phyloP scores from a whole-genome alignment of 2,888 invertebrate genomes.

The Microctonus hyperodae region DNA sequence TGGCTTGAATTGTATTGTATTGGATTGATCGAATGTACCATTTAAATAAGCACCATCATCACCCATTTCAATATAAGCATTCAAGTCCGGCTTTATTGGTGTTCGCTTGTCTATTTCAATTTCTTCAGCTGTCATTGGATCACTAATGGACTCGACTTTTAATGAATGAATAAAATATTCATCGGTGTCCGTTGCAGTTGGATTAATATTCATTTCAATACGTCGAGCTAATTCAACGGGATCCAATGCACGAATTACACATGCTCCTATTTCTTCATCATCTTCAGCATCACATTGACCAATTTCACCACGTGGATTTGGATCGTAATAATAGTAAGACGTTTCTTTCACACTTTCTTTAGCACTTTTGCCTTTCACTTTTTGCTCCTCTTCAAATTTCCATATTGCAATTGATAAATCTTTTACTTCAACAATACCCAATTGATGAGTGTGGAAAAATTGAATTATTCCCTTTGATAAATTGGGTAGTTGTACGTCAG shows the following conservation, averaged over 20 bases:
- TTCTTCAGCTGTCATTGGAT: slow-evolving; percentile 52
- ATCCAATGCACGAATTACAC: slow-evolving; percentile 57
- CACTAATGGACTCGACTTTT: slow-evolving; percentile 43
- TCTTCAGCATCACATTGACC: slow-evolving; percentile 31
- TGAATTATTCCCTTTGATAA: slow-evolving; percentile 55
- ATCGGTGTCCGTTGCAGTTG: slow-evolving; percentile 42
- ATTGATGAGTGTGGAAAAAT: slow-evolving; percentile 58
- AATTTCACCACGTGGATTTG: slow-evolving; percentile 55
- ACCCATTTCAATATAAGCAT: slow-evolving; percentile 59
- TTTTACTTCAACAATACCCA: slow-evolving; percentile 60
- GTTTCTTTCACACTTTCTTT: slow-evolving; percentile 37
- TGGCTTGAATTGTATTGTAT: slow-evolving; percentile 64
- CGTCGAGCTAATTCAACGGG: slow-evolving; percentile 55
- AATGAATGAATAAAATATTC: slow-evolving; percentile 52
- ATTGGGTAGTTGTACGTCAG: slow-evolving; percentile 47
- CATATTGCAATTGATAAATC: slow-evolving; percentile 61
- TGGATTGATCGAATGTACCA: slow-evolving; percentile 51
- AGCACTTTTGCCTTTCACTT: slow-evolving; percentile 35
- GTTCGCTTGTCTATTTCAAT: slow-evolving; percentile 49
- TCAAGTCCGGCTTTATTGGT: slow-evolving; percentile 59
- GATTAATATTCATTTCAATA: slow-evolving; percentile 57
- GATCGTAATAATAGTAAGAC: slow-evolving; percentile 64
- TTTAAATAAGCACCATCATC: slow-evolving; percentile 57
- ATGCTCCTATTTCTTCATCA: slow-evolving; percentile 50
- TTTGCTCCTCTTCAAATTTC: slow-evolving; percentile 56